Base-by-base conservation (phyloP, 2,113 vertebrate genomes). In the Odontophorus gujanensis region DNA sequence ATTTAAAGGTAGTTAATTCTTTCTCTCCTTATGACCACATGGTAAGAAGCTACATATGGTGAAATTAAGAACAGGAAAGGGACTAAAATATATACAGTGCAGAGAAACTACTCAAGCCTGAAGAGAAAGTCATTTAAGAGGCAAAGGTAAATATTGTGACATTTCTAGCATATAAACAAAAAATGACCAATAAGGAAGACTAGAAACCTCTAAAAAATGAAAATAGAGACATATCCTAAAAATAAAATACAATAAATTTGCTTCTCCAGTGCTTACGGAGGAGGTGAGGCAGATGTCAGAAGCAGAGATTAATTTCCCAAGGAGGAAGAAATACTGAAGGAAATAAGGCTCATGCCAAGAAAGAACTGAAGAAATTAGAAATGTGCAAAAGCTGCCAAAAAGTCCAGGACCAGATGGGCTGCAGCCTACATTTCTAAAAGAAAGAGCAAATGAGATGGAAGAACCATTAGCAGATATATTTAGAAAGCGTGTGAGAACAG, bases 371-470 rank as follows among this genome's bases (percentile, higher is more conserved):
- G 88, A 95, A 93, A 89, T 80, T 9, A 87, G 34, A 48, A 9
- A 8, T 28, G 11, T 47, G n/a, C 51, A 82, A 92, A 91, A 66
- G 80, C 80, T 94, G 91, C 77, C 91, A 91, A 90, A 89, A 12
- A 47, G 18, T 66, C n/a, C 68, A 75, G 62, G n/a, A 87, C 65
- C 94, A 96, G 93, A 89, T 92, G 90, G 93, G 62, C 81, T 38
- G 72, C 78, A 83, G 84, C 59, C 66, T 71, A 11, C 20, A 24
- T 40, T 73, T 90, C 88, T 89, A 81, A 82, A 94, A 80, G 85
- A 20, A 92, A 48, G 32, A 84, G 76, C 68, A 92, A 87, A 86
- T 21, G 76, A 94, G 61, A 84, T n/a, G 82, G 59, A 87, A 80
- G 80, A 81, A 42, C n/a, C 75, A 81, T 62, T 65, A 84, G 65